Evolutionary conservation across 2,888 invertebrate species (phyloP), one percentile per base, ranked within the genome.

Genomic region (Drosophila subsilvestris): DNA sequence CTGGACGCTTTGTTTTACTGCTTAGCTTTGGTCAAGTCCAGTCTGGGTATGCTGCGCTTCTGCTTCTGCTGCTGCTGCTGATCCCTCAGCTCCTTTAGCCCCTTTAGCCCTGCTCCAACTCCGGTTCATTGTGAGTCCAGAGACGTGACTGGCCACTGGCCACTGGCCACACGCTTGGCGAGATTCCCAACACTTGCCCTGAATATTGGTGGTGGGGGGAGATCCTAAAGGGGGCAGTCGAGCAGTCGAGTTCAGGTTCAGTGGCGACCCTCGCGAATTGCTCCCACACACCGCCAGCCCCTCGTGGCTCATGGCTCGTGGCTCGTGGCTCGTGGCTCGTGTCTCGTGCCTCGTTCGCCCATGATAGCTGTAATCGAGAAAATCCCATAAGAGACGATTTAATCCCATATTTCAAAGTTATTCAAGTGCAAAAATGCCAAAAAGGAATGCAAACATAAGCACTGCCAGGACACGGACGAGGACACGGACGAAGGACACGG

Each of bases 371-470:
- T 89, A 89, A 90, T 90, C 89, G 83, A 78, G 84, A 81, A 88
- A 89, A 90, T 90, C 90, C 89, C 90, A 82, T 81, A 87, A 84
- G 89, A 89, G 90, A 90, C 88, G 90, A 89, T 89, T 90, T 90
- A 90, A 90, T 90, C 89, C 90, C 89, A 89, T 89, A 89, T 89
- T 90, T 88, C 88, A 90, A 88, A 90, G 86, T 90, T 89, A 89
- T 82, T 90, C 90, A 89, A 90, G 89, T 90, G 90, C 86, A 89
- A 90, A 90, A 90, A 90, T 90, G 89, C 85, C 89, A 90, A 83
- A 88, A 86, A 81, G 80, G 85, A 89, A 83, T 82, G 83, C 79
- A 82, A 84, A 89, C 88, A 86, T 86, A 87, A 87, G 88, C 87
- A 85, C 86, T 82, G 75, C 76, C 79, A 73, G 82, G 63, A 69